Evolutionary conservation across 2,888 invertebrate genomes (phyloP), one percentile per base, ranked within the genome.

Genomic region (Monoplex corrugatus): DNA sequence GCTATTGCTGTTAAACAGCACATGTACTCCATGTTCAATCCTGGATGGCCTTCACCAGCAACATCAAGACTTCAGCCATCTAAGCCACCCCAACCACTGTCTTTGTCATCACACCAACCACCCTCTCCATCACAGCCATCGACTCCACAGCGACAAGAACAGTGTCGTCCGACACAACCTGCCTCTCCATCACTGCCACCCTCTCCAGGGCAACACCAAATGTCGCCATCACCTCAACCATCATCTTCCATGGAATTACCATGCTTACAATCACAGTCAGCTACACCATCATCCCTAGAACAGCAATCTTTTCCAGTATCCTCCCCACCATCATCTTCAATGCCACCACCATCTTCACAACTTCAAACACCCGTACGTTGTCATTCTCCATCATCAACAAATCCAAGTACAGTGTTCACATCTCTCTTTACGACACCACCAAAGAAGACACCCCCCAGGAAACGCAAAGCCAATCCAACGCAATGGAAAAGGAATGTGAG

Each of bases 401-500:
- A 10, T 44, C 45, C 82, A 5, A 45, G 43, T 32, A 23, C 45
- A 35, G 28, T 35, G 35, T 3, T 19, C 16, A 63, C 63, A 63
- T 80, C 78, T 43, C 57, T 57, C 28, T 10, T 40, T 16, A 19
- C 8, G 43, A 50, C 80, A 80, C 43, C 28, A 43, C 80, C 80
- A 44, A 43, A 80, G n/a, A 43, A 80, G 80, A 43, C 0, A 43
- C 80, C 43, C n/a, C 80, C 43, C 43, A 40, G 43, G 75, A 80
- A 80, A 80, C 80, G 44, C 23, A 43, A 43, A 43, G 43, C 43
- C 5, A 45, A 83, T 45, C 82, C 82, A 44, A 32, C 82, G 16
- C 44, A 83, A 32, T 83, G 82, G 82, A 83, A 83, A 83, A 45
- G 45, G 16, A 83, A 83, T 19, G 45, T 83, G 13, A 44, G 82